Evolutionary conservation across 2,888 invertebrate species (phyloP), one percentile per base, ranked within the genome.

Genomic region (Caenorhabditis virilis): DNA sequence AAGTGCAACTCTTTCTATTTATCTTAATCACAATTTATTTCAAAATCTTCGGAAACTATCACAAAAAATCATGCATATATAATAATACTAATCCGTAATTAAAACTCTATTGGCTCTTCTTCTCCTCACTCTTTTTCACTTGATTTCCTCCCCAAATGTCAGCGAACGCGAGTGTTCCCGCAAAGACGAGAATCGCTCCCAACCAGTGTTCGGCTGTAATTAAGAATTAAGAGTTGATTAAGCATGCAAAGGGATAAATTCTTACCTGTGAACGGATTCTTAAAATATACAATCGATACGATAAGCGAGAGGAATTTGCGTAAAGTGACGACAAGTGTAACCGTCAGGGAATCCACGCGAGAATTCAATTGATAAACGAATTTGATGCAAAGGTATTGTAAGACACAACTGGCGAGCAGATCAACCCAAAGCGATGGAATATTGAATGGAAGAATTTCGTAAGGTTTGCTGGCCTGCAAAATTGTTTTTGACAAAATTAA

Each of bases 281-380:
- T 88, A 84, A 98, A 98, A 85, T 95, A 93, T 36, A 77, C 58
- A 74, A 98, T 94, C 0, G 95, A 97, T 83, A 98, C 91, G n/a
- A 98, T 85, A 35, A 98, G 86, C 0, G 95, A 95, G 30, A 92
- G 88, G 83, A 98, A 98, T 85, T 98, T 98, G 48, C 98, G 88
- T 53, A 97, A 85, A 0, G 98, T 98, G 27, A 98, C 91, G 0
- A 98, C 93, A 68, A 97, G 86, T 0, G 95, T 97, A 1, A 97
- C 95, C 0, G 93, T 93, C 38, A 97, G 85, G 9, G 82, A 78
- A 41, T 81, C 80, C 23, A 78, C 76, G 23, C 94, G 93, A 0
- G 95, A 91, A 1, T 95, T 95, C 80, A 97, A 86, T 27, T 91
- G 89, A 82, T 94, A 98, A 1, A 98, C 97, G 9, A 93, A 91